Evolutionary conservation across 1,140 invertebrate species (phyloP), one percentile per base, ranked within the genome.

Genomic region (Rhopalosiphum padi): DNA sequence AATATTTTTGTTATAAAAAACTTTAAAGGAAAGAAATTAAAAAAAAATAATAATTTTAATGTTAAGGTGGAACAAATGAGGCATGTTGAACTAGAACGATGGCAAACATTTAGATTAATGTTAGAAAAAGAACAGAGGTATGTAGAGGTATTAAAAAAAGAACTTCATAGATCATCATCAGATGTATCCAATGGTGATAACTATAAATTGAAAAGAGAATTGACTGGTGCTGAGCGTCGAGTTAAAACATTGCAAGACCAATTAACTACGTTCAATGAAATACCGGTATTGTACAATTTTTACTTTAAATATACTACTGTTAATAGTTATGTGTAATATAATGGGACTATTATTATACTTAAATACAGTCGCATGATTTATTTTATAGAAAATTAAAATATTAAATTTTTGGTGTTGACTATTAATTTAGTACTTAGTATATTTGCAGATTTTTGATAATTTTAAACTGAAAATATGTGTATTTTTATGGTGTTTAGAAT

Each of bases 61-160:
- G 30, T 77, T 93, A 55, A 93, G 91, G 82, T 93, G 15, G 97
- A 97, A 94, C 98, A 98, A 94, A 97, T 97, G 91, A 96, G 97
- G 22, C 97, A 98, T 95, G 95, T 98, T 94, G 97, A 97, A 94
- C 96, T 96, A 85, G 96, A 97, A 93, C 97, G 97, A 94, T 96
- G 97, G 30, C 96, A 97, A 94, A 98, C 97, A 22, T 96, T 98
- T 93, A 96, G 97, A 94, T 96, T 97, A 94, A 98, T 98, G 97
- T 95, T 98, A 94, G 97, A 98, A 94, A 96, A 98, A 94, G 97
- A 98, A 94, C 97, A 97, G 94, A 96, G 97, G 94, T 97, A 97
- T 95, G 96, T 98, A 93, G 97, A 97, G 94, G 96, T 96, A 93
- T 95, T 97, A 91, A 96, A 97, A 82, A 97, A 96, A 95, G 96